A percentile compares a stretch with the other conserved stretches of the same genome.
phyloP scores from a whole-genome alignment of 2,797 vertebrate genomes.

The Megaceryle alcyon region DNA sequence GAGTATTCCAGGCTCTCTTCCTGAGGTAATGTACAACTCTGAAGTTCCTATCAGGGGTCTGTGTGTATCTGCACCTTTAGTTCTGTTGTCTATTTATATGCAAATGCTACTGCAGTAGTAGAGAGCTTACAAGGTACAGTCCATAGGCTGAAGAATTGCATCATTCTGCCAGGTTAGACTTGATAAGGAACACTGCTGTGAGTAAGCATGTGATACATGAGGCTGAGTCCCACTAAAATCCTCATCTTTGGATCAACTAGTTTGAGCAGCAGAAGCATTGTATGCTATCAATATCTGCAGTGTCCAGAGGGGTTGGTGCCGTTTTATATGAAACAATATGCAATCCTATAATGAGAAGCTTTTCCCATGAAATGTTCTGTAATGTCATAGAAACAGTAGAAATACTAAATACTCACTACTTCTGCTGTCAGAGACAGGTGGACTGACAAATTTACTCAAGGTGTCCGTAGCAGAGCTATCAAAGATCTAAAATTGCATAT shows the following conservation, averaged over 20 bases:
- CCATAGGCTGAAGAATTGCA: background rate
- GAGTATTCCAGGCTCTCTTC: background rate
- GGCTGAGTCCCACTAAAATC: background rate
- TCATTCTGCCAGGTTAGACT: background rate
- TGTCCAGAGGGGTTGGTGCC: background rate
- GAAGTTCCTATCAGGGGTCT: background rate
- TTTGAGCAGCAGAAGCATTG: background rate
- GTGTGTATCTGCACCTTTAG: background rate
- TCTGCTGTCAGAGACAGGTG: background rate
- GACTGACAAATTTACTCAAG: background rate
- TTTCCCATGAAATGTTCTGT: background rate
- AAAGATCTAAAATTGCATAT: background rate
- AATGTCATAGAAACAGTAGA: background rate
- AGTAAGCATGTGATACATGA: background rate
- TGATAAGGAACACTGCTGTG: background rate
- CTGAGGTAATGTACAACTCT: background rate
- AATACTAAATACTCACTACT: background rate
- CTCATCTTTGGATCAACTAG: background rate
- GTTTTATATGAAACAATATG: background rate
- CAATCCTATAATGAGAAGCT: background rate
- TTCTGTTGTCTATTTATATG: background rate
- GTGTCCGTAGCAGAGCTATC: background rate
- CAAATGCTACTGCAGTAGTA: background rate
- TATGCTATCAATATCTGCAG: rapidly evolving
- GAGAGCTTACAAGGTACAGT: background rate